Percentiles rank a stretch among this genome's conserved stretches.
Evolutionary conservation across 2,888 invertebrate genomes (phyloP).

Genomic region (Chrysomela aeneicollis): DNA sequence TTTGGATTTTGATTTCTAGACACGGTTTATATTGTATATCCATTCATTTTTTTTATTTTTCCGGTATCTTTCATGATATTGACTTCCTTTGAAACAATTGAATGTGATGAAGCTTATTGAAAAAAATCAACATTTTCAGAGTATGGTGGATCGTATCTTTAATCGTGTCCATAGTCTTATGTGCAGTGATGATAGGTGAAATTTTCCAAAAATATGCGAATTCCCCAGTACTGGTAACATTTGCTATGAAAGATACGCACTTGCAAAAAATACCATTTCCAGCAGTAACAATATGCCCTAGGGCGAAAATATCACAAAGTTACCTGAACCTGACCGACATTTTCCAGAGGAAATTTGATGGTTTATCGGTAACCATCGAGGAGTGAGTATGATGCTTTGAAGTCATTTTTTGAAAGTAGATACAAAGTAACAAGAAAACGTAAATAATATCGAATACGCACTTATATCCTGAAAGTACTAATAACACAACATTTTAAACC

Average conservation of each 20-base stretch:
- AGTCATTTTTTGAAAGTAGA: neutral
- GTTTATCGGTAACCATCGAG: constrained; percentile 25
- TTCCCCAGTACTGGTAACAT: constrained; percentile 77
- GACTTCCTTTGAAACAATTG: no score
- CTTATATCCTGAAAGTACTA: no score
- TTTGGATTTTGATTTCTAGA: no score
- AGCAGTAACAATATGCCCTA: constrained; percentile 66
- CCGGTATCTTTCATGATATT: neutral
- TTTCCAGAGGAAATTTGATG: constrained; percentile 26
- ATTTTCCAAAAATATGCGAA: constrained; percentile 76
- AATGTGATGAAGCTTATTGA: no score
- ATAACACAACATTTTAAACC: no score
- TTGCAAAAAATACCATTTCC: constrained; percentile 67
- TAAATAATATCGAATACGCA: no score
- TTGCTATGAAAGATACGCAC: constrained; percentile 74
- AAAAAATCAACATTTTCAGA: constrained; percentile 24
- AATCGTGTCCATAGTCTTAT: constrained; percentile 23
- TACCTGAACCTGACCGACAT: constrained; percentile 68
- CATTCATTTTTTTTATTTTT: no score
- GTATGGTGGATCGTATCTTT: constrained; percentile 36
- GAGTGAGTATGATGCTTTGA: constrained; percentile 32
- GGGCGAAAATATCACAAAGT: constrained; percentile 69
- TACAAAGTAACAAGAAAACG: neutral
- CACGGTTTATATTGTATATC: no score
- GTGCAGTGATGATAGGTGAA: constrained; percentile 64